A percentile compares a stretch with the other conserved stretches of the same genome.
Evolutionary conservation across 2,888 invertebrate genomes (phyloP).

Genomic region (Epistrophe eligans): DNA sequence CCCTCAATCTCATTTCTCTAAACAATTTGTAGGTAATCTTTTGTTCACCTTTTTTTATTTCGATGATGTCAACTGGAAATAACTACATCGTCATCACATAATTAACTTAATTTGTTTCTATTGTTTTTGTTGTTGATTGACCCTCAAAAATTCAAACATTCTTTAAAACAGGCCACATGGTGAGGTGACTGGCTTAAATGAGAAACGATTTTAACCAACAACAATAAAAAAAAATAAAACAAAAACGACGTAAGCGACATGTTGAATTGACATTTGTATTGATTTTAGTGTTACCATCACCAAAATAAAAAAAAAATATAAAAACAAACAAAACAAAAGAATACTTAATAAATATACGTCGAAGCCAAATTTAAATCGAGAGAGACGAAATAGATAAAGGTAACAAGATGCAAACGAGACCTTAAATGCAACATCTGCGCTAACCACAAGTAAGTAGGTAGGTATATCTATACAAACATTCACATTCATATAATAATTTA

Average conservation of each 20-base stretch:
- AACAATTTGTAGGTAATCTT: not conserved
- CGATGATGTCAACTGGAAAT: conserved; percentile 24
- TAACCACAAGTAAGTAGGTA: conserved; percentile 6
- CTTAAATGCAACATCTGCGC: conserved; percentile 32
- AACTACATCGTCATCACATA: conserved; percentile 10
- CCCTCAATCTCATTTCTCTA: not conserved
- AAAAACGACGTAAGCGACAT: conserved; percentile 18
- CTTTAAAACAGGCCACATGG: conserved; percentile 8
- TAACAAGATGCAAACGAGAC: conserved; percentile 14
- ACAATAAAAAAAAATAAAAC: not conserved
- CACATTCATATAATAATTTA: not conserved
- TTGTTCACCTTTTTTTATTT: not conserved
- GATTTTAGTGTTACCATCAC: conserved; percentile 3
- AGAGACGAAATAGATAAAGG: not conserved
- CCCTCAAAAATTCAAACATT: conserved; percentile 12
- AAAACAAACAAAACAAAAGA: conserved; percentile 5
- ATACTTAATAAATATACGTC: not conserved
- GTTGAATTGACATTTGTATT: not conserved
- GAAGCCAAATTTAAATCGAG: not conserved
- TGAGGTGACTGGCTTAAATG: not conserved
- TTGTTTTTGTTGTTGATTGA: not conserved
- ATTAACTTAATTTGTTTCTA: not conserved
- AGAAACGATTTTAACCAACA: not conserved
- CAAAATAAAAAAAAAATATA: not conserved
- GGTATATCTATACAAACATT: not conserved